phyloP scores from a whole-genome alignment of 2,888 invertebrate species.

The Caenorhabditis sp. region DNA sequence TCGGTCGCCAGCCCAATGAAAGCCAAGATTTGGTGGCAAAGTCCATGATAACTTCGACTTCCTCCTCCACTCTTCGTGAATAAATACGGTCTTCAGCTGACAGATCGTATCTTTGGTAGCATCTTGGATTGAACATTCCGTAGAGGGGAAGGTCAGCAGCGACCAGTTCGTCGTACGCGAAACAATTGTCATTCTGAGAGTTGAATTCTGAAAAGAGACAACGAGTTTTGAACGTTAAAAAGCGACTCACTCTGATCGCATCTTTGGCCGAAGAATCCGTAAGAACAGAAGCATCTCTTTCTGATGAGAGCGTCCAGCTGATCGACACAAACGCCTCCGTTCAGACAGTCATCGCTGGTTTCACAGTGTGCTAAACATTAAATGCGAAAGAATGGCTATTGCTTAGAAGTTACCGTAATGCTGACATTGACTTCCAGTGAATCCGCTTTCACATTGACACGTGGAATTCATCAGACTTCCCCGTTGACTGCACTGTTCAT shows the following conservation, averaged over 20 bases:
- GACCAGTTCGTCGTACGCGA: slow-evolving; percentile 59
- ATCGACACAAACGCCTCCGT: slow-evolving; percentile 72
- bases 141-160: slow-evolving; percentile 58
- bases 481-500: slow-evolving; percentile 88
- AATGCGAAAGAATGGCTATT: no score
- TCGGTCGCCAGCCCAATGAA: slow-evolving; percentile 75
- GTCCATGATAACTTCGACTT: slow-evolving; percentile 76
- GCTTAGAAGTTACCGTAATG: slow-evolving; percentile 83
- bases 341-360: slow-evolving; percentile 71
- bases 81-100: slow-evolving; percentile 71
- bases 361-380: slow-evolving; percentile 70
- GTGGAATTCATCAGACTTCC: slow-evolving; percentile 81
- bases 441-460: slow-evolving; percentile 82
- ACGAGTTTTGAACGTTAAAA: no score
- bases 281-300: slow-evolving; percentile 73
- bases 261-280: slow-evolving; percentile 74
- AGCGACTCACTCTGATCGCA: slow-evolving; percentile 74
- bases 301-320: slow-evolving; percentile 59
- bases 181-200: slow-evolving; percentile 58
- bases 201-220: slow-evolving; percentile 55
- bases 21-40: slow-evolving; percentile 72
- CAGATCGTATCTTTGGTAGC: slow-evolving; percentile 69
- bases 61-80: slow-evolving; percentile 64
- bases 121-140: slow-evolving; percentile 74
- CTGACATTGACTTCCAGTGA: slow-evolving; percentile 89